Conservation (phyloP, 2,797 vertebrate species). For the Gallirallus australis region DNA sequence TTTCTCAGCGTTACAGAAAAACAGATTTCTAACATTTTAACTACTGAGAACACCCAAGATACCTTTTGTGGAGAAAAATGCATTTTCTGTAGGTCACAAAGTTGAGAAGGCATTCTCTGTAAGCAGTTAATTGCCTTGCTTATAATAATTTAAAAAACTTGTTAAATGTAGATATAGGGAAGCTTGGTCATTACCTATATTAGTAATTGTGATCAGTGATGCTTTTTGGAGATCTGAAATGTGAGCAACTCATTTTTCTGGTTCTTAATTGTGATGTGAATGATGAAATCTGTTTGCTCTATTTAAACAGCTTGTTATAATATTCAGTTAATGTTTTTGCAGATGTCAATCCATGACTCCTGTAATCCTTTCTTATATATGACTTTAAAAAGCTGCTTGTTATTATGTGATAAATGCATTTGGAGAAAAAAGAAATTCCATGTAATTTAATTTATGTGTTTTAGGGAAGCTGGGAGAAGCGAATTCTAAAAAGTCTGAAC, state of each 20-base stretch:
- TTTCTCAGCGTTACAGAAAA: neutral
- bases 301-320: neutral
- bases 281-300: neutral
- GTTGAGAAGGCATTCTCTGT: neutral
- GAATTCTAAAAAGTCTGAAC: slow-evolving; percentile 97
- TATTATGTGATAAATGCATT: neutral
- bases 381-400: neutral
- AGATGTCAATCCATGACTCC: neutral
- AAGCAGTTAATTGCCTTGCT: neutral
- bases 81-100: neutral
- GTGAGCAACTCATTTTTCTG: neutral
- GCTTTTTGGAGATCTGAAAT: neutral
- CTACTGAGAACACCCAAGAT: neutral
- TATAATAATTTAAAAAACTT: neutral
- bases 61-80: neutral
- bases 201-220: neutral
- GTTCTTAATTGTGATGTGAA: neutral
- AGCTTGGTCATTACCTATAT: neutral
- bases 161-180: neutral
- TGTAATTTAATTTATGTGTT: neutral
- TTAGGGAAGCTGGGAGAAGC: slow-evolving; percentile 96
- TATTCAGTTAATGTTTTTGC: neutral
- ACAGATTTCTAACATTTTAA: neutral
- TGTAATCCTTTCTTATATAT: neutral
- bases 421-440: neutral